Base-by-base conservation (phyloP, 2,888 invertebrate species). In the Gandaritis pyraliata region DNA sequence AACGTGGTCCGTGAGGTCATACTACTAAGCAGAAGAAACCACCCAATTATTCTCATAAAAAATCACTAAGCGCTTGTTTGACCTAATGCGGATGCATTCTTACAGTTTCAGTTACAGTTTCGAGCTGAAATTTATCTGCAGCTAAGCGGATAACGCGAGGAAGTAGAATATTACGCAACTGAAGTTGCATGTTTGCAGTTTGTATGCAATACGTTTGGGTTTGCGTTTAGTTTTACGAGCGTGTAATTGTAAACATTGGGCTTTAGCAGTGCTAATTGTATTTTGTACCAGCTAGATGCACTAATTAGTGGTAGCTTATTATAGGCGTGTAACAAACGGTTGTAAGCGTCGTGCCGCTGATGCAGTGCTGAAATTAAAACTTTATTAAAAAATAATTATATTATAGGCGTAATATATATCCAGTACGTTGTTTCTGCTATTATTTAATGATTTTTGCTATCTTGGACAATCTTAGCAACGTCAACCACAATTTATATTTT, bases 91-190 rank as follows among this genome's bases (percentile, higher is more conserved):
- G 1, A 33, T 33, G 7, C 36, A 38, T 15, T 45, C 13, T 16
- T 18, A 43, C 11, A 15, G 45, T 51, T 39, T 16, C 51, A 47
- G 29, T 38, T 7, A n/a, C 46, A 33, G 41, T 41, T 53, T 41
- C n/a, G 8, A 48, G 46, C 30, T 51, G 29, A 29, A 33, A 46
- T 46, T 41, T 56, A 48, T 48, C 43, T 43, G n/a, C 39, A 29
- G 51, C 36, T 51, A 58, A 47, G 51, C 39, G 52, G 47, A 58
- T 57, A 50, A 50, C 45, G 51, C 39, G 45, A 16, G 41, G 15
- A 58, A 50, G 43, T 50, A 50, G 45, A 50, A 46, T 58, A 58
- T 57, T 50, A 58, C 50, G 58, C 45, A 36, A 43, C 36, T 43
- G 41, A 55, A 57, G 36, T 33, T 33, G 33, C 36, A 43, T 38